phyloP scores from a whole-genome alignment of 2,888 invertebrate species.

The Agrochola lota region DNA sequence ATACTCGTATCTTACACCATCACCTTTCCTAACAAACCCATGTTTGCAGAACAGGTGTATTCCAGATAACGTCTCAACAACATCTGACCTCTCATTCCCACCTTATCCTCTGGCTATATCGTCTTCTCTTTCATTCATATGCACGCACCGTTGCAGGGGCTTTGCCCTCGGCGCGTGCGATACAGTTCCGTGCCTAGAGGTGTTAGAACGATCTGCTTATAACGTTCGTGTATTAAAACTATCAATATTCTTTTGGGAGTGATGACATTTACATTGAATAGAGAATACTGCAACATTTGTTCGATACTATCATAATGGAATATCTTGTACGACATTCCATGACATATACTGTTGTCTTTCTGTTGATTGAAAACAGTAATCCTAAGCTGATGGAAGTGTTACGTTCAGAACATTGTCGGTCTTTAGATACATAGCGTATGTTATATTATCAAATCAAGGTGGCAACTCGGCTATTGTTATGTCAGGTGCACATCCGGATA shows the following conservation, averaged over 20 bases:
- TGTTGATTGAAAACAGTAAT: conserved; percentile 11
- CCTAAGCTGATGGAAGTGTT: neutral
- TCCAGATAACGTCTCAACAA: conserved; percentile 55
- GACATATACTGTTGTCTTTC: conserved; percentile 18
- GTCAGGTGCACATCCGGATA: conserved; percentile 31
- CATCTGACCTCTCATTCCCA: conserved; percentile 53
- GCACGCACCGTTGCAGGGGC: conserved; percentile 77
- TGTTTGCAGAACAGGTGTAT: conserved; percentile 56
- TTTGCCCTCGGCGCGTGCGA: conserved; percentile 76
- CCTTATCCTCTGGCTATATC: conserved; percentile 22
- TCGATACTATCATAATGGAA: neutral
- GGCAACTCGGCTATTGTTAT: conserved; percentile 23
- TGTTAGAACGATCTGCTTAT: conserved; percentile 55
- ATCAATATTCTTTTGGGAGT: conserved; percentile 16
- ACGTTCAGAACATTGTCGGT: neutral
- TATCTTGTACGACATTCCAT: conserved; percentile 5
- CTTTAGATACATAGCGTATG: neutral
- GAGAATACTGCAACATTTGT: neutral
- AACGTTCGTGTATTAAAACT: conserved; percentile 25
- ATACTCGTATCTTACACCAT: conserved; percentile 33
- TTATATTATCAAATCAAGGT: neutral
- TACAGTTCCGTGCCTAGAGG: conserved; percentile 69
- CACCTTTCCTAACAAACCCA: conserved; percentile 24
- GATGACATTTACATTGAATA: conserved; percentile 18
- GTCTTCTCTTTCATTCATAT: conserved; percentile 55